phyloP scores from a whole-genome alignment of 2,888 invertebrate species.

The Agonum fuliginosum region DNA sequence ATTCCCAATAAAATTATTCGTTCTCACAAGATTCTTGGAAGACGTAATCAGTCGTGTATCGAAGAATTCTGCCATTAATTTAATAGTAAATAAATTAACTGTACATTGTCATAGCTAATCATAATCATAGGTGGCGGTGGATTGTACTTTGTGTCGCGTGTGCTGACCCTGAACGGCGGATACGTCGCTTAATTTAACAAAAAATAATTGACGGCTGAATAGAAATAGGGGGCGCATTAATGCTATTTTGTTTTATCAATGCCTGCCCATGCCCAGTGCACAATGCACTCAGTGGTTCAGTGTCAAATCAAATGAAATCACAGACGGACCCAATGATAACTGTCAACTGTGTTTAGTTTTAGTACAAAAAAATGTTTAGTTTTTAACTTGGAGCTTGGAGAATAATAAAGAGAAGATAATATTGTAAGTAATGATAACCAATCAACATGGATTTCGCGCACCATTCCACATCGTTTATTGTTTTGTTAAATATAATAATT shows the following conservation, averaged over 20 bases:
- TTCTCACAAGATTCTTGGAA: background rate
- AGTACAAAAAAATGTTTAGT: too few relatives aligned
- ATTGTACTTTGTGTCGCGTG: conserved; percentile 35
- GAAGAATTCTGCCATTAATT: background rate
- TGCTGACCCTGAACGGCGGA: conserved; percentile 33
- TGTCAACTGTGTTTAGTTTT: background rate
- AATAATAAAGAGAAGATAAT: too few relatives aligned
- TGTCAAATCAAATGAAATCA: too few relatives aligned
- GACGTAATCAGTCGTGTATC: background rate
- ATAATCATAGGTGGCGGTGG: background rate
- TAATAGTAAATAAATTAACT: background rate
- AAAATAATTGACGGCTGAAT: conserved; percentile 12
- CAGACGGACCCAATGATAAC: background rate
- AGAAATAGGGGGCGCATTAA: background rate
- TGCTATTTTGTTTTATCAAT: conserved; percentile 30
- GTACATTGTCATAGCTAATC: conserved; percentile 3
- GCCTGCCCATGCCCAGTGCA: background rate
- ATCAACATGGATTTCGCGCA: too few relatives aligned
- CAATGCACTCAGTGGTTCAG: background rate
- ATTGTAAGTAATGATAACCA: too few relatives aligned
- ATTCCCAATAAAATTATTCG: background rate
- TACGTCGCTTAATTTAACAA: conserved; percentile 16
- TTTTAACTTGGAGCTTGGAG: too few relatives aligned
- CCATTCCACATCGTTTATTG: too few relatives aligned
- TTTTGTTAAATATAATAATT: too few relatives aligned